Conservation (phyloP, 2,888 invertebrate species). For the Sericinus montela region DNA sequence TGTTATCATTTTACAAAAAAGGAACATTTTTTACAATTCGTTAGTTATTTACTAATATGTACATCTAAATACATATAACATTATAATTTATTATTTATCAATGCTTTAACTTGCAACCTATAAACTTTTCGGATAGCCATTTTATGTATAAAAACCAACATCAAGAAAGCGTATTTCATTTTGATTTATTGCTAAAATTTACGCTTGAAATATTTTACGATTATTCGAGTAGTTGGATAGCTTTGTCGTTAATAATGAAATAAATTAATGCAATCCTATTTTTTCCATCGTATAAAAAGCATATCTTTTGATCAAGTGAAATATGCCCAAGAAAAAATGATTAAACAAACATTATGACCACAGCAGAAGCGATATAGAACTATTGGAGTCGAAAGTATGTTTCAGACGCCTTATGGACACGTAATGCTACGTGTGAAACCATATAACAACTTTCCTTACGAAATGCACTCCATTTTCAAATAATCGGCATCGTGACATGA, state of each 20-base stretch:
- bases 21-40: too few relatives aligned
- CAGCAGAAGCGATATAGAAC: not conserved
- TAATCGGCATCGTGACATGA: not conserved
- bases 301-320: too few relatives aligned
- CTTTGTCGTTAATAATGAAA: too few relatives aligned
- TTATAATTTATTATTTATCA: not conserved
- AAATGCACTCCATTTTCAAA: conserved; percentile 3
- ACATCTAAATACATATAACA: too few relatives aligned
- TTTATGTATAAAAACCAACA: not conserved
- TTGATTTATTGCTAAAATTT: conserved; percentile 3
- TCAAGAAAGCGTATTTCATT: not conserved
- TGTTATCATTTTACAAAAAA: too few relatives aligned
- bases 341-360: too few relatives aligned
- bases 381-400: not conserved
- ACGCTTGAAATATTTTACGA: conserved; percentile 1
- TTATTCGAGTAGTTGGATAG: too few relatives aligned
- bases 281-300: too few relatives aligned
- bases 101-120: not conserved
- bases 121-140: not conserved
- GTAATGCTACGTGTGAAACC: not conserved
- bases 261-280: too few relatives aligned
- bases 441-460: not conserved
- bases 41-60: too few relatives aligned
- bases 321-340: too few relatives aligned
- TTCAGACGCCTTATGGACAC: not conserved